Conservation (phyloP, 2,113 vertebrate species). For the Sakesphorus luctuosus region DNA sequence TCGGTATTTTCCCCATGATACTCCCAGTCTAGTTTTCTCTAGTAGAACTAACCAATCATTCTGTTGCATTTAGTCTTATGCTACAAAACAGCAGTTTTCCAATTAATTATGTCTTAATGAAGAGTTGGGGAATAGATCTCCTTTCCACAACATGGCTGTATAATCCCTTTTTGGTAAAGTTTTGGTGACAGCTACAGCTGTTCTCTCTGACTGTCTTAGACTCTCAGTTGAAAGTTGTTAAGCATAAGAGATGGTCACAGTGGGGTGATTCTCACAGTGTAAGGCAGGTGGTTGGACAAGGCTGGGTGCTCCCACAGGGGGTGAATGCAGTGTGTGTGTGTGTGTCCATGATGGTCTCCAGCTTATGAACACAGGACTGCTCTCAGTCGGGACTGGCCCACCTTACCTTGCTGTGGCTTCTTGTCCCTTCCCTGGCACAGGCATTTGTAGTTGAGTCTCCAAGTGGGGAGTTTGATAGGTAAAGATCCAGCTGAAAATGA, state of each 20-base stretch:
- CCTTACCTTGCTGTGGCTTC: neutral
- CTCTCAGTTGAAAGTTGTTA: neutral
- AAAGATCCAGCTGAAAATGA: neutral
- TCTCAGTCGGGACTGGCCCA: neutral
- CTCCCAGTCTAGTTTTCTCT: neutral
- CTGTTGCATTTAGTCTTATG: neutral
- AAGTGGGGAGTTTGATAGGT: neutral
- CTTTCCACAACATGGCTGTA: neutral
- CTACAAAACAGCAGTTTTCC: neutral
- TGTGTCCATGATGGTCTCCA: neutral
- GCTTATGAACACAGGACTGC: neutral
- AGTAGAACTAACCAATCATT: neutral
- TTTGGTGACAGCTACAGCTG: neutral
- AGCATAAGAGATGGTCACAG: neutral
- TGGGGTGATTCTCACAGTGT: neutral
- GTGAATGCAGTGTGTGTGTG: neutral
- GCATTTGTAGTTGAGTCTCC: neutral
- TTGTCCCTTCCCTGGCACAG: neutral
- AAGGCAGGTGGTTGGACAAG: neutral
- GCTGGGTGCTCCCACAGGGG: neutral
- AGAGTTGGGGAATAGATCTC: neutral
- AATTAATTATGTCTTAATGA: neutral
- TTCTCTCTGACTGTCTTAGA: neutral
- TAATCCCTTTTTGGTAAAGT: neutral
- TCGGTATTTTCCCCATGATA: neutral